phyloP scores from a whole-genome alignment of 30 jellyfish, hydroid and myxozoan species.

The Nemopilema nomurai region DNA sequence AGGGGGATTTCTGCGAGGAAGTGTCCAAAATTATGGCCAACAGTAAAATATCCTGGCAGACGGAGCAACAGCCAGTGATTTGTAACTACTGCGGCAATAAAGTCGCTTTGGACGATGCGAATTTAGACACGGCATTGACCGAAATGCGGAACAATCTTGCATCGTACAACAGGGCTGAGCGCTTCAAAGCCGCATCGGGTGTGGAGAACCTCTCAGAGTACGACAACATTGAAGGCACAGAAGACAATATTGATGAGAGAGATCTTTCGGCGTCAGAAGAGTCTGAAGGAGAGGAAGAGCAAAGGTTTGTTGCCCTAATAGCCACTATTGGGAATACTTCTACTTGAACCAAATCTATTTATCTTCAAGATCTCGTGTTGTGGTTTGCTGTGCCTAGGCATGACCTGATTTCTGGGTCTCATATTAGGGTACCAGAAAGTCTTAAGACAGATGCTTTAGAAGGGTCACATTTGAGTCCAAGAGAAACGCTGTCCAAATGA shows the following conservation, averaged over 20 bases:
- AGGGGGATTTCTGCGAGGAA: slow-evolving; percentile 62
- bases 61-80: slow-evolving; percentile 58
- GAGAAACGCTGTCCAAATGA: no score
- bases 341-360: background rate
- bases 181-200: slow-evolving; percentile 23
- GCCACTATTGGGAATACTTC: background rate
- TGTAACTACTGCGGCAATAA: slow-evolving; percentile 91
- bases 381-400: no score
- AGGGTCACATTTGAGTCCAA: no score
- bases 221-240: slow-evolving; percentile 22
- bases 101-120: slow-evolving; percentile 67
- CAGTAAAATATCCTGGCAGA: slow-evolving; percentile 13
- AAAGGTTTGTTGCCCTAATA: background rate
- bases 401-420: no score
- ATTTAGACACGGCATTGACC: slow-evolving; percentile 65
- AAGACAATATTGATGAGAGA: background rate
- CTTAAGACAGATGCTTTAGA: no score
- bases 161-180: slow-evolving; percentile 23
- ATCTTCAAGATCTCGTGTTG: no score
- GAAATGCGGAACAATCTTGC: slow-evolving; percentile 74
- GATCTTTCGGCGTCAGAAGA: background rate
- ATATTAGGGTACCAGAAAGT: no score
- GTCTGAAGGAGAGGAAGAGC: slow-evolving; percentile 15
- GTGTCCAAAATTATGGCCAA: slow-evolving; percentile 64
- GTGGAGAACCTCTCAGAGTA: slow-evolving; percentile 18